Evolutionary conservation across 2,888 invertebrate genomes (phyloP).

Genomic region (Spilosoma lubricipeda): DNA sequence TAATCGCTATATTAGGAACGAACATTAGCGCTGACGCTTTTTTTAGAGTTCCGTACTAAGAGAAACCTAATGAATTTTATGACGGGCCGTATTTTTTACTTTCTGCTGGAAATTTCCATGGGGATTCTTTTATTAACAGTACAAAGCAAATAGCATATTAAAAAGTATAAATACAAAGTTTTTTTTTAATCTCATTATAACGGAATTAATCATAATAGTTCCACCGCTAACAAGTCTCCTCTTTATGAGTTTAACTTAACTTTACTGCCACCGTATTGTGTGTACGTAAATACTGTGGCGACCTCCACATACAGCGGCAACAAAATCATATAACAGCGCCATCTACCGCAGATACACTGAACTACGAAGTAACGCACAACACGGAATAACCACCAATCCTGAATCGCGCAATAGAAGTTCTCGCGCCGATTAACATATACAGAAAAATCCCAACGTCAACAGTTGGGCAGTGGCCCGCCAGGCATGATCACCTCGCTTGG

Average conservation of each 20-base stretch:
- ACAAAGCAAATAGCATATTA: not conserved
- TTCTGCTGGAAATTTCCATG: not conserved
- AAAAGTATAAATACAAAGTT: not conserved
- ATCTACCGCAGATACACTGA: too few relatives aligned
- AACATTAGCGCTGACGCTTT: conserved; percentile 36
- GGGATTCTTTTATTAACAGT: not conserved
- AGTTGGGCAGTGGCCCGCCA: too few relatives aligned
- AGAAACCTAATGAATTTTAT: conserved; percentile 6
- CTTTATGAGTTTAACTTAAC: not conserved
- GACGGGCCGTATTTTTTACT: not conserved
- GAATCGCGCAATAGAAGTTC: too few relatives aligned
- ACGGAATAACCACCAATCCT: too few relatives aligned
- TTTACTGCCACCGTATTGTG: not conserved
- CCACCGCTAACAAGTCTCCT: not conserved
- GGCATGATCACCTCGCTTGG: too few relatives aligned
- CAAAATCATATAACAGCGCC: too few relatives aligned
- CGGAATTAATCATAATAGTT: not conserved
- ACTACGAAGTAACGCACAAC: too few relatives aligned
- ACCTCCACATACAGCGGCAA: too few relatives aligned
- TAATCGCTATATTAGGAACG: conserved; percentile 41
- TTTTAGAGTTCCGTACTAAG: conserved; percentile 28
- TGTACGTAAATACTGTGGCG: too few relatives aligned
- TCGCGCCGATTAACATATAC: too few relatives aligned
- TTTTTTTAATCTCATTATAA: not conserved
- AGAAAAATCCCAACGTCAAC: too few relatives aligned